Base-by-base conservation (phyloP, 2,888 invertebrate genomes). In the Stomorhina lunata region DNA sequence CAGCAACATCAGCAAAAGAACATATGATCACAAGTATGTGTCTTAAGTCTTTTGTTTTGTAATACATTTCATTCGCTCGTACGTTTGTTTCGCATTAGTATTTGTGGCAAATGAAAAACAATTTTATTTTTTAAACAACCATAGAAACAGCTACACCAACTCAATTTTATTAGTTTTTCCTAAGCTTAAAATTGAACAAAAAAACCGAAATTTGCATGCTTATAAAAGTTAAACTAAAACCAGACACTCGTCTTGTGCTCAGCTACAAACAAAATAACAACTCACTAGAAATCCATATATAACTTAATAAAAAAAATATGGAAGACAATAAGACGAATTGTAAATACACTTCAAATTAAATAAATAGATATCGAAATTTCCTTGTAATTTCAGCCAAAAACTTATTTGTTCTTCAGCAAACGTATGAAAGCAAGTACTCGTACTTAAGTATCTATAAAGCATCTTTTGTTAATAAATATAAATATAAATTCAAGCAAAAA, bases 41-140 rank as follows among this genome's bases (percentile, higher is more conserved):
- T 82, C 82, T 76, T 79, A 82, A 82, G 75, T 82, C 82, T 79
- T 82, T 79, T 82, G 75, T 82, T 73, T 75, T 71, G 66, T 22
- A 79, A 76, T 66, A 76, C 75, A 66, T 79, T 75, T 78, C 63
- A 15, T 55, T 65, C 20, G 9, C 45, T 29, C 53, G 17, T 55
- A 40, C 40, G 5, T n/a, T 48, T n/a, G 32, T 48, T 48, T 48
- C 25, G 37, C 12, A 59, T 53, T 37, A n/a, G 50, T 15, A 40
- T 53, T 73, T 53, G 55, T 48, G 34, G 57, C 43, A 59, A 81
- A 45, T 76, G 53, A 75, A 78, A 75, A 75, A 61, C 45, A 61
- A 81, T 72, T 72, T 77, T 71, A 65, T 59, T 59, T 71, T 76
- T 48, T 61, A 43, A 59, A 61, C 10, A 12, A 22, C 37, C n/a